Percentiles rank a stretch among this genome's conserved stretches.
These are phyloP conservation scores for Holocentrus rufus DNA, from an alignment of 2,797 vertebrate species.

Conservation along the genomic window DNA sequence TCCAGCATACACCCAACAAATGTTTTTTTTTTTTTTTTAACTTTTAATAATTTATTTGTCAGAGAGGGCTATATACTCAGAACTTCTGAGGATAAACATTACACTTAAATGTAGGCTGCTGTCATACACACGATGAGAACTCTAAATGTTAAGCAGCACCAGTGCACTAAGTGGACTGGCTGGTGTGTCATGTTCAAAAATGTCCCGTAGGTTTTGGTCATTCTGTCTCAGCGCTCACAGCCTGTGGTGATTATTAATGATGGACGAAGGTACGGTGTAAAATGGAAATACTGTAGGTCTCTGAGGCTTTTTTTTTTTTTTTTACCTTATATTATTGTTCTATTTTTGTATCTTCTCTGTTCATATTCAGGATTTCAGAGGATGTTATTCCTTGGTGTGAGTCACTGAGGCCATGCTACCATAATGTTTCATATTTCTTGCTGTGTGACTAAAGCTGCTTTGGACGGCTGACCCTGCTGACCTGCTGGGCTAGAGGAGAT, in stretches of 20 bases:
- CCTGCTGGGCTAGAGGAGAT: constrained; percentile 45
- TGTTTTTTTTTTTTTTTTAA: too few relatives aligned
- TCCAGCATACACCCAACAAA: too few relatives aligned
- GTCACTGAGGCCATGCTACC: constrained; percentile 13
- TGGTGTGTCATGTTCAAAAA: background rate
- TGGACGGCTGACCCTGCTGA: constrained; percentile 51
- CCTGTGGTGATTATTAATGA: background rate
- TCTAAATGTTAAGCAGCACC: background rate
- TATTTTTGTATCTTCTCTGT: background rate
- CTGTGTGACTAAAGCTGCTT: constrained; percentile 44
- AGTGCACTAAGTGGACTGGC: background rate
- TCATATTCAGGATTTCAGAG: background rate
- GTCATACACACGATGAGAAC: background rate
- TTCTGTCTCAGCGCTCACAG: background rate
- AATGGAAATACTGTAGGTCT: background rate
- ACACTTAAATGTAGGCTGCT: too few relatives aligned
- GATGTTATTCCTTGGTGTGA: constrained; percentile 2
- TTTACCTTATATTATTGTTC: background rate
- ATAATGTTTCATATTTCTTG: constrained; percentile 5
- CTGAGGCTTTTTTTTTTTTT: background rate
- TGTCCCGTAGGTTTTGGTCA: constrained; percentile 11
- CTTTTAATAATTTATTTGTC: too few relatives aligned
- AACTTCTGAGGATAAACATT: too few relatives aligned
- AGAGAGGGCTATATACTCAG: too few relatives aligned
- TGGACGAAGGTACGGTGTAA: background rate